Percentiles rank a stretch among this genome's conserved stretches.
Conservation (phyloP, 2,888 invertebrate genomes). For the Hypena proboscidalis region DNA sequence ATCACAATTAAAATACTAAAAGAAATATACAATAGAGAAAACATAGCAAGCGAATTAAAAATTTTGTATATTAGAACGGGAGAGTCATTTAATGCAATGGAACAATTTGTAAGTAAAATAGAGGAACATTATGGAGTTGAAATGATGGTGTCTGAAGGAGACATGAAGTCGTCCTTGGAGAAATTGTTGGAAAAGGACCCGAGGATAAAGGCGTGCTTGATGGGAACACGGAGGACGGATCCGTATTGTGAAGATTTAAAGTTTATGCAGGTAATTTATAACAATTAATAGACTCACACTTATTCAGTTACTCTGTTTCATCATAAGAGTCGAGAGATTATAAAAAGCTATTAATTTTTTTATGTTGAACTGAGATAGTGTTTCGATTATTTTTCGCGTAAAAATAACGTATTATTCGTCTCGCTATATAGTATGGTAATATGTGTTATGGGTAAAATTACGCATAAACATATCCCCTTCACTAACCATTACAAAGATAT, state of each 20-base stretch:
- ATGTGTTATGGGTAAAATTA: too few relatives aligned
- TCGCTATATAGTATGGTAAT: too few relatives aligned
- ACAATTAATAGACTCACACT: too few relatives aligned
- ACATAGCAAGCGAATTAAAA: constrained; percentile 80
- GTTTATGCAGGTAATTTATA: constrained; percentile 87
- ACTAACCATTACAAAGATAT: too few relatives aligned
- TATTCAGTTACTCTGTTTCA: too few relatives aligned
- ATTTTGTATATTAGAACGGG: constrained; percentile 93
- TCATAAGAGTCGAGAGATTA: too few relatives aligned
- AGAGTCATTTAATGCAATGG: constrained; percentile 94
- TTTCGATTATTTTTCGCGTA: too few relatives aligned
- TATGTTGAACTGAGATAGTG: too few relatives aligned
- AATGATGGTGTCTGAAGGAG: constrained; percentile 87
- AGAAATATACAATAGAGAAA: constrained; percentile 55
- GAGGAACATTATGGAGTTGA: constrained; percentile 90
- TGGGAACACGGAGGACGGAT: constrained; percentile 96
- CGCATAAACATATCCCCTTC: too few relatives aligned
- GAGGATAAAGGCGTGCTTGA: constrained; percentile 92
- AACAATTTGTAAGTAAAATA: constrained; percentile 91
- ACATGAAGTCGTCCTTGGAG: constrained; percentile 90
- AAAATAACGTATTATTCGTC: too few relatives aligned
- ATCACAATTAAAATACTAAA: constrained; percentile 63
- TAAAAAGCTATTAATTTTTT: too few relatives aligned
- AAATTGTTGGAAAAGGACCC: constrained; percentile 84
- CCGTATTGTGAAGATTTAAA: constrained; percentile 90